Evolutionary conservation across 2,797 vertebrate species (phyloP), one percentile per base, ranked within the genome.

Genomic region (Propithecus deckenii): DNA sequence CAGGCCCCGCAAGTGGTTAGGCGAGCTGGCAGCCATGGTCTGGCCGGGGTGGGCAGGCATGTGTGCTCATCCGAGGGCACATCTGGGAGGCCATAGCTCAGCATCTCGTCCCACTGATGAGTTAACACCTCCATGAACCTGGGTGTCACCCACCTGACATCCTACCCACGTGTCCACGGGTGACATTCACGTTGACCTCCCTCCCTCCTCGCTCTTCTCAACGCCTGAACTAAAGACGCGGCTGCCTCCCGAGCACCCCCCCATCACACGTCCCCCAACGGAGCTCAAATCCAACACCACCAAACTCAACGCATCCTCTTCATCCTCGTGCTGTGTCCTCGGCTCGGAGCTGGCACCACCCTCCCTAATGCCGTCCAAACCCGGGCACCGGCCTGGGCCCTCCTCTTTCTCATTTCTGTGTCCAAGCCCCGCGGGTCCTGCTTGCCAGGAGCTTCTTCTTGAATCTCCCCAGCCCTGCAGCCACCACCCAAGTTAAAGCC

Each of bases 231-330:
- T 71, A 1, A 0, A 71, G 50, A 32, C 18, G 1, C 32, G 48
- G 35, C 20, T 46, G 76, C 25, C n/a, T 46, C 57, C 61, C 20
- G 1, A 79, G 46, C 22, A 14, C 5, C 23, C 23, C 52, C 25
- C 20, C 4, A 1, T 35, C 14, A 1, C 0, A 0, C 2, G 20
- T 23, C 32, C 48, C 81, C 52, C 15, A 9, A 28, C 2, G 10
- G 1, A 25, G 11, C n/a, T 20, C n/a, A 35, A 57, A 22, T 17
- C 14, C 23, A 69, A 3, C 25, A 48, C 80, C 41, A 43, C 43
- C 43, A 43, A 43, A 43, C 43, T 43, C 43, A 12, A 0, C 0
- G 0, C 5, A 3, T 6, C 65, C 32, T 50, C 67, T 86, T 9
- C 20, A 14, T 43, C 13, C 23, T 32, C 0, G 0, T 2, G n/a